A percentile compares a stretch with the other conserved stretches of the same genome.
phyloP scores from a whole-genome alignment of 2,113 vertebrate genomes.

The Boulengerochromis microlepis region DNA sequence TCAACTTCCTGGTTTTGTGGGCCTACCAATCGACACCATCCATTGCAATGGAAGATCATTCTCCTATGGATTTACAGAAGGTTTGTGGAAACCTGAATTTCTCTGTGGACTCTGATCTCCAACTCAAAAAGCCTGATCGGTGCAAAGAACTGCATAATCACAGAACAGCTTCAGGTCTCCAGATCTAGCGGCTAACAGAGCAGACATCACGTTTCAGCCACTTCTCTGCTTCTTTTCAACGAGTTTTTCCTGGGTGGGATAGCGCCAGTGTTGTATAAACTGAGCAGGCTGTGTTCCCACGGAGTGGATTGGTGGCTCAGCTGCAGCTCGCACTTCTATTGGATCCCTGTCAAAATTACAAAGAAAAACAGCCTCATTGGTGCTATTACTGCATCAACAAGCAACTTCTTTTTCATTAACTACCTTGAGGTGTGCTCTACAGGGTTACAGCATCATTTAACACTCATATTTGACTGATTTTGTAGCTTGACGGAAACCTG shows the following conservation, averaged over 20 bases:
- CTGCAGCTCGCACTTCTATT: background rate
- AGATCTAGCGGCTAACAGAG: background rate
- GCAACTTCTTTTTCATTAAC: background rate
- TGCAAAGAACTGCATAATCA: background rate
- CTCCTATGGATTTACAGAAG: background rate
- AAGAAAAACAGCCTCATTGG: background rate
- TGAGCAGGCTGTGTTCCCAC: background rate
- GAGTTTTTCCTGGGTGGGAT: background rate
- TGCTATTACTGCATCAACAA: background rate
- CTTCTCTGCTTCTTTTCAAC: background rate
- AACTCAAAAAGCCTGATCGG: background rate
- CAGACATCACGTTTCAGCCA: background rate
- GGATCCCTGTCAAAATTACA: background rate
- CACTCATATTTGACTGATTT: background rate
- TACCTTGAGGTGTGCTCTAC: background rate
- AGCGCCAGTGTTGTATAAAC: background rate
- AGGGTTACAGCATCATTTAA: background rate
- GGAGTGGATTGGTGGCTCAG: background rate
- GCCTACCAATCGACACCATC: fast-evolving
- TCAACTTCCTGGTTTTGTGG: background rate
- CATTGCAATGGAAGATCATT: background rate
- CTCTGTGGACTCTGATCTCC: background rate
- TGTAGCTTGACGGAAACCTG: background rate
- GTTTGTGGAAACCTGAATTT: background rate
- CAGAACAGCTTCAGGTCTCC: background rate